These are phyloP conservation scores for Piscicola geometra DNA, from an alignment of 2,888 invertebrate species.

Conservation along the genomic window DNA sequence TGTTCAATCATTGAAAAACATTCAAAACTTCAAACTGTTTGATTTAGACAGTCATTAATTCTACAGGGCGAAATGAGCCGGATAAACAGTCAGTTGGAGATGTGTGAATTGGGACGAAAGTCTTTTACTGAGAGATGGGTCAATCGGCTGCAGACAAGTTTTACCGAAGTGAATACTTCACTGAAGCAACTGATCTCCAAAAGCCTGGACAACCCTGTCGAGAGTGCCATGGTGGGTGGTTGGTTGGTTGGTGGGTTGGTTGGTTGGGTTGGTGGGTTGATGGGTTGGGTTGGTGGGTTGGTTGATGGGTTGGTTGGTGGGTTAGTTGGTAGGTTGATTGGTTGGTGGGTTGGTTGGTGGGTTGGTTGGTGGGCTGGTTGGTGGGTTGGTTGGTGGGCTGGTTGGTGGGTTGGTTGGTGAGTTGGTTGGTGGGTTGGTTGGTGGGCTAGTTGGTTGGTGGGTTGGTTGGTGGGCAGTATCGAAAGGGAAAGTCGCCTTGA, in stretches of 20 bases:
- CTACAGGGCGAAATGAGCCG: constrained; percentile 18
- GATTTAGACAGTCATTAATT: no score
- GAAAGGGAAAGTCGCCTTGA: no score
- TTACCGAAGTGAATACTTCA: not conserved
- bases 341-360: no score
- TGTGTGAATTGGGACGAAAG: constrained; percentile 25
- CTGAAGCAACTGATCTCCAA: constrained; percentile 3
- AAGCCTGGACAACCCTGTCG: constrained; percentile 23
- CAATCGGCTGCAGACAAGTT: not conserved
- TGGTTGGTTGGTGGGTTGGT: not conserved
- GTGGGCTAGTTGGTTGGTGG: no score
- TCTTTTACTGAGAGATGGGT: constrained; percentile 27
- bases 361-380: no score
- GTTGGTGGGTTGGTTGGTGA: no score
- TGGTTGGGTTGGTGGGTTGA: not conserved
- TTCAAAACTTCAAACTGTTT: no score
- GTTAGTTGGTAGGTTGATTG: no score
- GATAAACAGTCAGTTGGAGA: constrained; percentile 19
- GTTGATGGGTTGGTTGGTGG: not conserved
- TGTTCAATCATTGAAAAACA: no score
- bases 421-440: no score
- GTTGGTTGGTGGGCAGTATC: no score
- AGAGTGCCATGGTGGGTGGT: constrained; percentile 2
- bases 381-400: no score
- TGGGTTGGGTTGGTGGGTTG: not conserved